phyloP scores from a whole-genome alignment of 1,140 invertebrate genomes.

The Laupala kohalensis region DNA sequence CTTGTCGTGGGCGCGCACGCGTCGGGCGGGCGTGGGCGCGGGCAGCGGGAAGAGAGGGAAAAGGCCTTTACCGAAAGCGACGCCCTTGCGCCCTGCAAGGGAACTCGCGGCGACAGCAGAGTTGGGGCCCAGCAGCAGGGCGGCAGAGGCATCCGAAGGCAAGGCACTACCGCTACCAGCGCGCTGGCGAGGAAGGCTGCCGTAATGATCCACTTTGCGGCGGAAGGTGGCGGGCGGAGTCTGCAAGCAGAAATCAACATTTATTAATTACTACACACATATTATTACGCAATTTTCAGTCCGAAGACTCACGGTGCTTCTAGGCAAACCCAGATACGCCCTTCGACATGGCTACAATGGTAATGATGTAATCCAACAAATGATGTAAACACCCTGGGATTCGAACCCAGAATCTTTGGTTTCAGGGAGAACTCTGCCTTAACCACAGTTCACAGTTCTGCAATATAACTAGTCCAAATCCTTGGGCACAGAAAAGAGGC shows the following conservation, averaged over 20 bases:
- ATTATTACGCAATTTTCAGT: no score
- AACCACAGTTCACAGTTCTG: no score
- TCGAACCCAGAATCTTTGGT: no score
- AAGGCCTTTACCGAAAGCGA: slow-evolving; percentile 56
- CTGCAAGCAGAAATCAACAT: slow-evolving; percentile 30
- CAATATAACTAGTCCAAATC: no score
- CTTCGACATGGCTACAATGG: no score
- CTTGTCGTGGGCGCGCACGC: slow-evolving; percentile 32
- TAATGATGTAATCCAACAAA: no score
- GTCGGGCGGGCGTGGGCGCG: slow-evolving; percentile 19
- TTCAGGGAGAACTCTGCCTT: no score
- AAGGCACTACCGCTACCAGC: slow-evolving; percentile 13
- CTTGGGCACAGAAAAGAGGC: no score
- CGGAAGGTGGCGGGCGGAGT: slow-evolving; percentile 54
- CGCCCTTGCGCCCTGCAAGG: slow-evolving; percentile 34
- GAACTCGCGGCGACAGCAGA: slow-evolving; percentile 17
- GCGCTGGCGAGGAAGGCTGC: slow-evolving; percentile 60
- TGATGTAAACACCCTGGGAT: no score
- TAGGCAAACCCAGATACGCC: no score
- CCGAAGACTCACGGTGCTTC: no score
- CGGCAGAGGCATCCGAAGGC: background rate
- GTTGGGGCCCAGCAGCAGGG: slow-evolving; percentile 15
- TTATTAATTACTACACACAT: background rate
- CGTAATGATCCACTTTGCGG: slow-evolving; percentile 55
- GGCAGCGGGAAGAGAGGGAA: slow-evolving; percentile 38